Evolutionary conservation across 2,113 vertebrate genomes (phyloP).

Genomic region (Oncorhynchus masou): DNA sequence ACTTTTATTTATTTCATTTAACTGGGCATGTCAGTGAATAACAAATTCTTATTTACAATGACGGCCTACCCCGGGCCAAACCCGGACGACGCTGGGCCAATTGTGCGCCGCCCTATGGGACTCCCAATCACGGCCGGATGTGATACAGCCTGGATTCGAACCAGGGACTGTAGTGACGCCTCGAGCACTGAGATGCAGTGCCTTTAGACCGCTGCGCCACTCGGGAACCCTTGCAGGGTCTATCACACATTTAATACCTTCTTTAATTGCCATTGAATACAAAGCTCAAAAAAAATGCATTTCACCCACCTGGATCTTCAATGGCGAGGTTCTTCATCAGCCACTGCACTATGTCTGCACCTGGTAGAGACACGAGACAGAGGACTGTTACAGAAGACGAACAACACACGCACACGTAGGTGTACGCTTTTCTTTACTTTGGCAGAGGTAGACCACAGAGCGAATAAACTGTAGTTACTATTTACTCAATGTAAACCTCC

Average conservation of each 20-base stretch:
- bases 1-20: too few species aligned
- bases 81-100: too few species aligned
- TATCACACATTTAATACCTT: background rate
- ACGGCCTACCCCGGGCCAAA: too few species aligned
- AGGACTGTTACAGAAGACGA: background rate
- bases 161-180: too few species aligned
- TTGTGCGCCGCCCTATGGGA: too few species aligned
- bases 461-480: background rate
- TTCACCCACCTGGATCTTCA: slow-evolving; percentile 88
- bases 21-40: too few species aligned
- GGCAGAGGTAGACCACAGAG: background rate
- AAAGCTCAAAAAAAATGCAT: background rate
- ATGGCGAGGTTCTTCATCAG: slow-evolving; percentile 92
- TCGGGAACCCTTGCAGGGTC: background rate
- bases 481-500: background rate
- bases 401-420: background rate
- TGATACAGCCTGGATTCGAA: too few species aligned
- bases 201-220: too few species aligned
- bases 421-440: background rate
- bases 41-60: too few species aligned
- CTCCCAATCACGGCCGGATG: too few species aligned
- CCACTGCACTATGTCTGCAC: slow-evolving; percentile 93
- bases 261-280: background rate
- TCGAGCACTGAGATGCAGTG: too few species aligned
- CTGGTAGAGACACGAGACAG: background rate